Evolutionary conservation across 2,797 vertebrate species (phyloP), one percentile per base, ranked within the genome.

Genomic region (Lutjanus argentimaculatus): DNA sequence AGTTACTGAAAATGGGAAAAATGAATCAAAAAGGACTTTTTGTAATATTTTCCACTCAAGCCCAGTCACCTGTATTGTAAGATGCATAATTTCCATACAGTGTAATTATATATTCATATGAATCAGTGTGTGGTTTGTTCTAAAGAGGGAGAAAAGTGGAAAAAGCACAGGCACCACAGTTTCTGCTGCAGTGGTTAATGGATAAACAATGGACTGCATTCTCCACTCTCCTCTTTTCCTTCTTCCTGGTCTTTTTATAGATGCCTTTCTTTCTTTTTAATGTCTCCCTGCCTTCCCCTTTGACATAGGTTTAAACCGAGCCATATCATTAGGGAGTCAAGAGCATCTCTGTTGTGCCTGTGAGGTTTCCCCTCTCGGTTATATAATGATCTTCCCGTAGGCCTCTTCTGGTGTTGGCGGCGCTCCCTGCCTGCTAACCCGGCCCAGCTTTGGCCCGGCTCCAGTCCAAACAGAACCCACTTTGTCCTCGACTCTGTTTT

Each of bases 401-500:
- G 90, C 90, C 89, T 93, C 90, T 79, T 76, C 87, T 90, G 70
- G 80, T 84, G 80, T 88, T 94, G 93, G 92, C 93, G 68, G 85
- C 55, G 55, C 86, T 87, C 92, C 86, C 93, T 85, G 85, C 91
- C 92, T 85, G 80, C 90, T 88, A 85, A 87, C 92, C 87, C 85
- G 85, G 92, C 83, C 84, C 85, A 77, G 88, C 79, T 78, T 91
- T 96, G 95, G 95, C 94, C 65, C 51, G 0, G 42, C 67, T 95
- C 95, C 95, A 96, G 94, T 90, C 85, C 90, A 94, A 95, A 96
- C 95, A 95, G 94, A 94, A 95, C 93, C 91, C 91, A 94, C 94
- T 95, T 94, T 96, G 95, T 96, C 94, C 92, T 91, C 82, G n/a
- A 79, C 91, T 93, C 85, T 85, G 93, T 93, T 94, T 94, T 94